These are phyloP conservation scores for Stictonetta naevosa DNA, from an alignment of 2,113 vertebrate genomes.

Conservation along the genomic window DNA sequence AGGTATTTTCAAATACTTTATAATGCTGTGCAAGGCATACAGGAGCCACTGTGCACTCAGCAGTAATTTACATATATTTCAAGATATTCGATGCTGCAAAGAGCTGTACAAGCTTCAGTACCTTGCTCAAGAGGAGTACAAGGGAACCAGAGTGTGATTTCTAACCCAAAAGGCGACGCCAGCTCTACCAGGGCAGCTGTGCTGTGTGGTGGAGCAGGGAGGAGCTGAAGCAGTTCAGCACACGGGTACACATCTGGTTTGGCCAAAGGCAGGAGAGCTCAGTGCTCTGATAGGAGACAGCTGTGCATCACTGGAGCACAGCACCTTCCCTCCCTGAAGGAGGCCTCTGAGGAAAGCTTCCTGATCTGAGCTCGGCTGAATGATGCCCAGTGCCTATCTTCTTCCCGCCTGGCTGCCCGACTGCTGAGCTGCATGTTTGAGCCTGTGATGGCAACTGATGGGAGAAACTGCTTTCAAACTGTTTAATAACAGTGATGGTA, in stretches of 20 bases:
- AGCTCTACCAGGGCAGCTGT: neutral
- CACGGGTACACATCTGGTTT: fast-evolving
- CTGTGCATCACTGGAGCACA: neutral
- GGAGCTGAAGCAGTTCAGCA: neutral
- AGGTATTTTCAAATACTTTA: neutral
- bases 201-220: neutral
- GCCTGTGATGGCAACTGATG: neutral
- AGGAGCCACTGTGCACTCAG: neutral
- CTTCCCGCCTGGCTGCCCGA: neutral
- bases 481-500: slow-evolving; percentile 72
- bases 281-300: neutral
- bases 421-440: neutral
- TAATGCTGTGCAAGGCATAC: neutral
- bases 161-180: neutral
- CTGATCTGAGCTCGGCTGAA: neutral
- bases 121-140: neutral
- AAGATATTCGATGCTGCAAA: neutral
- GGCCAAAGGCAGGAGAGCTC: neutral
- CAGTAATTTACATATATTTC: neutral
- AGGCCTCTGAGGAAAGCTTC: neutral
- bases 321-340: neutral
- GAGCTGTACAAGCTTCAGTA: neutral
- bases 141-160: neutral
- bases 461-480: slow-evolving; percentile 52
- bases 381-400: neutral